These are phyloP conservation scores for Margaritifera margaritifera DNA, from an alignment of 2,888 invertebrate species.

Conservation along the genomic window DNA sequence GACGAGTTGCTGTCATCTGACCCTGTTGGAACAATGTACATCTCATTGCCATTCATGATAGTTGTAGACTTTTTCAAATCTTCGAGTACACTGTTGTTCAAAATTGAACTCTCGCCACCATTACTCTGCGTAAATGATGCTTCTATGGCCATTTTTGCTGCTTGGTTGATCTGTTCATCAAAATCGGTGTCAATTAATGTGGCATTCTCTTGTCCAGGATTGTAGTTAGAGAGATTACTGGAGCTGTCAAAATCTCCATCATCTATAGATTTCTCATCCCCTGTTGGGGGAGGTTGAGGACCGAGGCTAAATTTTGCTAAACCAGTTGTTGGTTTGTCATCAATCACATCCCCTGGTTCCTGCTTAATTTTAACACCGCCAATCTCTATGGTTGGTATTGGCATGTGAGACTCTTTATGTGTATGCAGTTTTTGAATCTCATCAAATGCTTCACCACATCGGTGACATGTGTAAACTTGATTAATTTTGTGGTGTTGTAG, in stretches of 20 bases:
- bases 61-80: no score
- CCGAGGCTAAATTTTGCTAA: slow-evolving; percentile 53
- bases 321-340: slow-evolving; percentile 27
- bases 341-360: slow-evolving; percentile 17
- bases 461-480: slow-evolving; percentile 51
- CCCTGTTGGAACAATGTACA: no score
- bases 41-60: no score
- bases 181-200: no score
- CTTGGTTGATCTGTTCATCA: no score
- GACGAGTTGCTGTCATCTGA: no score
- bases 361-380: slow-evolving; percentile 22
- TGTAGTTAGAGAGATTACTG: no score
- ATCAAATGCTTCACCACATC: slow-evolving; percentile 59
- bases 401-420: slow-evolving; percentile 51
- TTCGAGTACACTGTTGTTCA: no score
- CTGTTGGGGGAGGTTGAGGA: slow-evolving; percentile 30
- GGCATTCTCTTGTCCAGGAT: no score
- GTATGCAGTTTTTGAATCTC: slow-evolving; percentile 49
- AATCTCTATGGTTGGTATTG: slow-evolving; percentile 33
- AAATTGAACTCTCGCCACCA: no score
- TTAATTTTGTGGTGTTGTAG: slow-evolving; percentile 48
- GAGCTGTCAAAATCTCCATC: slow-evolving; percentile 6
- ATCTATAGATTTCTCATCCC: slow-evolving; percentile 17
- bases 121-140: no score
- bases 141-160: no score